Conservation (phyloP, 2,113 vertebrate species). For the Ictalurus punctatus region DNA sequence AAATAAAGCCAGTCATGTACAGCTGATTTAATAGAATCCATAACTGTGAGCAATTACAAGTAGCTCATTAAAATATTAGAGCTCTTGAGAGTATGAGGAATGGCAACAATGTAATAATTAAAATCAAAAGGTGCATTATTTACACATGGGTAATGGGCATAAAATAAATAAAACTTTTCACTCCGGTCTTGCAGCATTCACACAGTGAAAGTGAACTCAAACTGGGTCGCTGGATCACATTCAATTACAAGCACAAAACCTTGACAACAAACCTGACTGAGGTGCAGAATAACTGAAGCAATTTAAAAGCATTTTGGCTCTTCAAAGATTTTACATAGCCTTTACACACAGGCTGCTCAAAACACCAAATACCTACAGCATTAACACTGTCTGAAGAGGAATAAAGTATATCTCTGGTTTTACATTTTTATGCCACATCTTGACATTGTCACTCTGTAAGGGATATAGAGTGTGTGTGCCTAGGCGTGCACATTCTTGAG, state of each 20-base stretch:
- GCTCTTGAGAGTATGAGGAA: slow-evolving; percentile 64
- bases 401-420: slow-evolving; percentile 3
- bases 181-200: slow-evolving; percentile 48
- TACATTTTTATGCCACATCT: slow-evolving; percentile 10
- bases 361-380: slow-evolving; percentile 47
- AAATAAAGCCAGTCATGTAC: slow-evolving; percentile 38
- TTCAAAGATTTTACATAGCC: slow-evolving; percentile 25
- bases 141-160: slow-evolving; percentile 62
- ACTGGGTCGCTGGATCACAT: slow-evolving; percentile 47
- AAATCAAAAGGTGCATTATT: slow-evolving; percentile 75
- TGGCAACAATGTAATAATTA: slow-evolving; percentile 62
- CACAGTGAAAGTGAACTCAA: slow-evolving; percentile 44
- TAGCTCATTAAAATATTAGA: slow-evolving; percentile 68
- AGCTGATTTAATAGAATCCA: slow-evolving; percentile 62
- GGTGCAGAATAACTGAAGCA: slow-evolving; percentile 21
- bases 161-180: slow-evolving; percentile 75
- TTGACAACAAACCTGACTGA: not conserved
- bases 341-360: slow-evolving; percentile 36
- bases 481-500: slow-evolving; percentile 66
- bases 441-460: not conserved
- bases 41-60: slow-evolving; percentile 65
- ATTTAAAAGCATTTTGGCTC: slow-evolving; percentile 28
- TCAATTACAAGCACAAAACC: slow-evolving; percentile 40
- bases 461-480: not conserved
- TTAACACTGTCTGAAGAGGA: slow-evolving; percentile 39